Conservation (phyloP, 1,140 invertebrate species). For the Hylaeus anthracinus region DNA sequence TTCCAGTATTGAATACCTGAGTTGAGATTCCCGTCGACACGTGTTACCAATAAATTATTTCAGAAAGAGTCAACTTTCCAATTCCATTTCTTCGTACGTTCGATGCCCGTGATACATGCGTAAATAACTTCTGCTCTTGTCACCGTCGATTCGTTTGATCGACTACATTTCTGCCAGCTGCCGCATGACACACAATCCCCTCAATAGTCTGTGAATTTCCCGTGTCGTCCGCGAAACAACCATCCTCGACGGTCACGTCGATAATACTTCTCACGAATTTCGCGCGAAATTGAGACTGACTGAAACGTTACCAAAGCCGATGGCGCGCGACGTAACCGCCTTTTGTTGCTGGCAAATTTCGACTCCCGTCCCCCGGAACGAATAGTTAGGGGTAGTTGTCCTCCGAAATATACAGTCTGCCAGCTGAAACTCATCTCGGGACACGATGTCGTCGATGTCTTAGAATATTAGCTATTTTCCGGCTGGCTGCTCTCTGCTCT, state of each 20-base stretch:
- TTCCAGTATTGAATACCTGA: no score
- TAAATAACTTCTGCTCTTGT: no score
- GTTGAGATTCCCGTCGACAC: no score
- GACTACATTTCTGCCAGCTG: no score
- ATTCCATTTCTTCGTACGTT: no score
- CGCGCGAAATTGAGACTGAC: constrained; percentile 20
- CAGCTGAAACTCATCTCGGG: constrained; percentile 56
- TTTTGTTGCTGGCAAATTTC: constrained; percentile 40
- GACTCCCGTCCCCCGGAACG: neutral
- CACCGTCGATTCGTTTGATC: no score
- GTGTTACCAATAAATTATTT: no score
- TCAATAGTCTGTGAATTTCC: neutral
- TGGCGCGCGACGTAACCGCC: neutral
- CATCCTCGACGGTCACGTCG: neutral
- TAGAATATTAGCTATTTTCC: constrained; percentile 73
- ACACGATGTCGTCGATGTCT: constrained; percentile 58
- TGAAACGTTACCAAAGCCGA: constrained; percentile 41
- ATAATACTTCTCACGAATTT: constrained; percentile 7
- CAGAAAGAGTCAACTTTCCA: no score
- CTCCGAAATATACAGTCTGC: constrained; percentile 23
- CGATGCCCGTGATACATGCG: no score
- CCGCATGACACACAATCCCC: neutral
- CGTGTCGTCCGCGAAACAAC: neutral
- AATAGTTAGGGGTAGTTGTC: neutral
- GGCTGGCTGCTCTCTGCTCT: constrained; percentile 54